These are phyloP conservation scores for Bubo scandiacus DNA, from an alignment of 2,113 vertebrate genomes.

Conservation along the genomic window DNA sequence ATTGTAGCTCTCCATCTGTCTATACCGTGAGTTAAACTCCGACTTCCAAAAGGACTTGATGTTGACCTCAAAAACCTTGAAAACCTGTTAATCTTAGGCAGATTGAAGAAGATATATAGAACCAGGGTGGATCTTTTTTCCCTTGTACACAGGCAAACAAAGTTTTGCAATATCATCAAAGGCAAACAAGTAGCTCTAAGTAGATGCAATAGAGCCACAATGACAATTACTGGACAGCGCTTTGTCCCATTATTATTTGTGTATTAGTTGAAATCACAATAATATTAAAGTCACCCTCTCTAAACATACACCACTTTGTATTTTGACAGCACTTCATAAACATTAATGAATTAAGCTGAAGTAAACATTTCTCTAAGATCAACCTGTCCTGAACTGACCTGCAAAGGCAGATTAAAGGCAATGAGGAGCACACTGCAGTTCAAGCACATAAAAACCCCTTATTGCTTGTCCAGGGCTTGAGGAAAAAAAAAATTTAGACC, in stretches of 20 bases:
- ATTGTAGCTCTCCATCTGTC: neutral
- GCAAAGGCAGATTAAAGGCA: conserved; percentile 59
- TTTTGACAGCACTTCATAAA: conserved; percentile 52
- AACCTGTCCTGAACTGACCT: neutral
- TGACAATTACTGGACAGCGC: neutral
- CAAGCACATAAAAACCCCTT: neutral
- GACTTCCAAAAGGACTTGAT: neutral
- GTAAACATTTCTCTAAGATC: conserved; percentile 24
- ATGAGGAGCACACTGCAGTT: neutral
- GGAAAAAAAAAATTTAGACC: neutral
- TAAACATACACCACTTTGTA: conserved; percentile 14
- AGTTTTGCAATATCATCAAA: neutral
- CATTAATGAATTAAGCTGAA: conserved; percentile 55
- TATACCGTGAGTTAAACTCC: neutral
- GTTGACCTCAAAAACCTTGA: conserved; percentile 2
- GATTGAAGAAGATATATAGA: neutral
- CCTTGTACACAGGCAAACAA: neutral
- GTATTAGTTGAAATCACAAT: neutral
- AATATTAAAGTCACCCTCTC: conserved; percentile 47
- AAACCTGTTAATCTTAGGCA: neutral
- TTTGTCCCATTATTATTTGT: conserved; percentile 1
- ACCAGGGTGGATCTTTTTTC: neutral
- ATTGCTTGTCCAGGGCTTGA: neutral
- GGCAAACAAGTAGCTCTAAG: neutral
- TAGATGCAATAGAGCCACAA: neutral